Percentiles rank a stretch among this genome's conserved stretches.
These are phyloP conservation scores for Heterotilapia buettikoferi DNA, from an alignment of 2,113 vertebrate genomes.

Conservation along the genomic window DNA sequence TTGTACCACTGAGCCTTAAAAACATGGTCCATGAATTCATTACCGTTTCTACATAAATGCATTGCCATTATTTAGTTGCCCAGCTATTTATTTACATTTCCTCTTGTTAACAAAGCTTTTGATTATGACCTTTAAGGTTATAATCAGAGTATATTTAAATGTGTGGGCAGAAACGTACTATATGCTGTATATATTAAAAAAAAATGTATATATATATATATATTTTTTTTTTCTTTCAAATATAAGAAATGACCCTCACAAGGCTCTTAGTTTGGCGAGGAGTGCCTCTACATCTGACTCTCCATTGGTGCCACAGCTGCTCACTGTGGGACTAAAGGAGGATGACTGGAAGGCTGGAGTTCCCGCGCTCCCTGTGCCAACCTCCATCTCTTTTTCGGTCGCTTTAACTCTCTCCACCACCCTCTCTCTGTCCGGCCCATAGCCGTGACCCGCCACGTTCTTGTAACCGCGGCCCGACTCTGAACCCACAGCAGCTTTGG, in stretches of 20 bases:
- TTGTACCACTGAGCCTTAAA: not conserved
- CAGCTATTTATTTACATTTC: not conserved
- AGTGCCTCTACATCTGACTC: constrained; percentile 87
- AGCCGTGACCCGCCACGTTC: constrained; percentile 1
- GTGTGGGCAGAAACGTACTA: not conserved
- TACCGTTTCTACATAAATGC: not conserved
- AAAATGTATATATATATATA: no score
- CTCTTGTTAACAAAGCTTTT: not conserved
- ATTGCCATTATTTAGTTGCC: not conserved
- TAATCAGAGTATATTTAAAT: not conserved
- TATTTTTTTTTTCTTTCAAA: not conserved
- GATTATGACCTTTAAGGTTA: not conserved
- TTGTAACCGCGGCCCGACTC: constrained; percentile 26
- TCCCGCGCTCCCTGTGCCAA: constrained; percentile 1
- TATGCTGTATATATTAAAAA: not conserved
- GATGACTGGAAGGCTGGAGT: not conserved
- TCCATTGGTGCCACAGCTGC: constrained; percentile 21
- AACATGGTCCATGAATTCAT: not conserved
- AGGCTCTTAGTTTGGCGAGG: constrained; percentile 85
- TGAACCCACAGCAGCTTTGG: constrained; percentile 4
- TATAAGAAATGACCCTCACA: constrained; percentile 63
- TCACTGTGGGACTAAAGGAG: not conserved
- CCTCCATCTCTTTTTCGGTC: constrained; percentile 3
- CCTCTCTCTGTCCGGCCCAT: constrained; percentile 36
- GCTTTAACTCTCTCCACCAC: constrained; percentile 41